A percentile compares a stretch with the other conserved stretches of the same genome.
Conservation (phyloP, 1,140 invertebrate species). For the Papilio polyxenes region DNA sequence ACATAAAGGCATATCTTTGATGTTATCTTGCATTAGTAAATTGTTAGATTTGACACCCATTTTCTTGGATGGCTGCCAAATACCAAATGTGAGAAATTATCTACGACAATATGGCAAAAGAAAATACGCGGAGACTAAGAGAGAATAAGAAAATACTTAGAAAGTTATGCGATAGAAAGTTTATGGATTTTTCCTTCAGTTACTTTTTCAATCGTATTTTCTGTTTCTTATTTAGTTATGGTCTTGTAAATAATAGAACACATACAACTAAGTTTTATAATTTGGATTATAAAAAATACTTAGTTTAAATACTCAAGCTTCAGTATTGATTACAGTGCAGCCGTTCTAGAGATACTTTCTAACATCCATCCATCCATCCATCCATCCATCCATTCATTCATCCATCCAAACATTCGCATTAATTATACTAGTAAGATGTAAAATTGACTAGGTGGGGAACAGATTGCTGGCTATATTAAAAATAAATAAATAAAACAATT, state of each 20-base stretch:
- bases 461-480: too few relatives aligned
- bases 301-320: too few relatives aligned
- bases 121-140: constrained; percentile 18
- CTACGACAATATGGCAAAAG: constrained; percentile 20
- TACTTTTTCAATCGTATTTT: background rate
- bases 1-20: background rate
- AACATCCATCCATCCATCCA: too few relatives aligned
- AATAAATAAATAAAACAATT: too few relatives aligned
- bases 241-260: background rate
- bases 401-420: too few relatives aligned
- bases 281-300: too few relatives aligned
- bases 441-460: too few relatives aligned
- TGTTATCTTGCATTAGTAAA: constrained; percentile 25
- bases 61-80: constrained; percentile 12
- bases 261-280: background rate
- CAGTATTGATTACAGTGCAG: too few relatives aligned
- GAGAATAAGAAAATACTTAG: too few relatives aligned
- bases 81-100: constrained; percentile 21
- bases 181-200: constrained; percentile 18
- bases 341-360: too few relatives aligned
- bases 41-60: constrained; percentile 16
- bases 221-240: background rate
- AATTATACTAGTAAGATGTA: too few relatives aligned
- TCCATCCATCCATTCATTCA: too few relatives aligned
- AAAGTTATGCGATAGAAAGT: constrained; percentile 20